Conservation (phyloP, 2,797 vertebrate species). For the Pelobates cultripes region DNA sequence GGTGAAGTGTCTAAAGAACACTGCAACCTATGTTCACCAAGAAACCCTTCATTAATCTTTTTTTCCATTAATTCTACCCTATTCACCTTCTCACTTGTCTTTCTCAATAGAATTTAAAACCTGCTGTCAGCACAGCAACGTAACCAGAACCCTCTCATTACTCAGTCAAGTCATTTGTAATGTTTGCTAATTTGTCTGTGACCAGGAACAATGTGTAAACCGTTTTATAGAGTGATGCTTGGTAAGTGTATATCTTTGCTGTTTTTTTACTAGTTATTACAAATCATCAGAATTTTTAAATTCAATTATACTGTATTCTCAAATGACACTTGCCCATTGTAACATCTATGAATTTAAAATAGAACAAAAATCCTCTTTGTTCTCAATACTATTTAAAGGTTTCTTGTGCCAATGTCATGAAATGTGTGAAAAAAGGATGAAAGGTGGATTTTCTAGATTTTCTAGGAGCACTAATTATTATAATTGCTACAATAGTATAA, state of each 20-base stretch:
- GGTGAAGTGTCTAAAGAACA: constrained; percentile 71
- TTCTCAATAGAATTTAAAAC: constrained; percentile 76
- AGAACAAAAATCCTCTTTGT: no score
- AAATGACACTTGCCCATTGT: constrained; percentile 10
- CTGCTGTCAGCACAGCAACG: constrained; percentile 72
- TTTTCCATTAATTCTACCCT: constrained; percentile 75
- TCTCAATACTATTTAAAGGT: neutral
- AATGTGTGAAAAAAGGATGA: no score
- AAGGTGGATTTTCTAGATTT: no score
- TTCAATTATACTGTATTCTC: constrained; percentile 9
- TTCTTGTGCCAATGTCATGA: neutral
- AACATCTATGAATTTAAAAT: neutral
- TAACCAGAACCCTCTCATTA: constrained; percentile 73
- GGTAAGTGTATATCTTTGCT: constrained; percentile 15
- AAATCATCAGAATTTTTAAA: constrained; percentile 22
- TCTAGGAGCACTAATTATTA: no score
- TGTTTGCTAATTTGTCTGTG: constrained; percentile 72
- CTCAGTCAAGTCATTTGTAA: constrained; percentile 69
- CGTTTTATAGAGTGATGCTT: constrained; percentile 59
- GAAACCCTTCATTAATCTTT: constrained; percentile 75
- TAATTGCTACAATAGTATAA: no score
- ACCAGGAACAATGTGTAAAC: constrained; percentile 67
- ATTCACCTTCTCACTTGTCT: constrained; percentile 70
- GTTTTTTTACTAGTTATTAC: constrained; percentile 20
- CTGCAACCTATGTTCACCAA: constrained; percentile 69